Evolutionary conservation across 2,113 vertebrate genomes (phyloP), one percentile per base, ranked within the genome.

Genomic region (Origma solitaria): DNA sequence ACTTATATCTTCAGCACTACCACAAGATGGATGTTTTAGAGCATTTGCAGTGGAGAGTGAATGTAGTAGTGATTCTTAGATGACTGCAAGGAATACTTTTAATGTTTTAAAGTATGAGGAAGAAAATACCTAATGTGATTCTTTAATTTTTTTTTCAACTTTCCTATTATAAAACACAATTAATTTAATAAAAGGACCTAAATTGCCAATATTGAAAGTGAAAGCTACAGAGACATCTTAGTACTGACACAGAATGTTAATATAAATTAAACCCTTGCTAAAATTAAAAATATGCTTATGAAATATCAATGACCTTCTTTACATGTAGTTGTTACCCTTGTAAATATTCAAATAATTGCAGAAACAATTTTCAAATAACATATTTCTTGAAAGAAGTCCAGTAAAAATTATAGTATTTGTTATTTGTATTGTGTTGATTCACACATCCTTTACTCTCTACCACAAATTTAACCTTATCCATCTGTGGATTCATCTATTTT

Each of bases 11-110:
- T 50, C 44, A 66, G 33, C 24, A 61, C 57, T 40, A 11, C 25
- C 35, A 90, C 69, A 87, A 66, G 92, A 89, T 66, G 60, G 37
- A 86, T 84, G 27, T 93, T 95, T 90, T 64, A 62, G 62, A 95
- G 62, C 27, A 68, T 56, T 91, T 94, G 71, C 82, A 33, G 87
- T 77, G 68, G 69, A 57, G 71, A 86, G 40, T 37, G 25, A 87
- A 80, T 75, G 2, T 49, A 54, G 62, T n/a, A 78, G 44, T 42
- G 49, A 85, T 57, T 60, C 70, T 94, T 80, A 75, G 73, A 77
- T 23, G 44, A 56, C 6, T 76, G 24, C 9, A 61, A 45, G 49
- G 92, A 66, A 72, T 40, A 62, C n/a, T 31, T 49, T 15, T 13
- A 33, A 64, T 40, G 30, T 82, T 90, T 70, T 57, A 84, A 87